Base-by-base conservation (phyloP, 2,888 invertebrate genomes). In the Achlya flavicornis region DNA sequence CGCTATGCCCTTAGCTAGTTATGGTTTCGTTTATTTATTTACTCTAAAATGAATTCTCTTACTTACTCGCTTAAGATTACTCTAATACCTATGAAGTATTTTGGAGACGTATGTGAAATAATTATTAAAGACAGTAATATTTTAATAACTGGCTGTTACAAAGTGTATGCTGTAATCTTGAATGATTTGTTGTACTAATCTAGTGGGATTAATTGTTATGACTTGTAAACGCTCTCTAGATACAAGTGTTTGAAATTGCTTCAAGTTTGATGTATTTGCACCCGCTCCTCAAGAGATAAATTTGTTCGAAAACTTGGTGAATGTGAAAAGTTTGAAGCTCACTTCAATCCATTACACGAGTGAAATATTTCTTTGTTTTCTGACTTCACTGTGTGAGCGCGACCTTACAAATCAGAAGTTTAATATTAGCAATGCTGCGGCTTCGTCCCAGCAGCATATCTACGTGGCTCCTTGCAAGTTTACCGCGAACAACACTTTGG, bases 311-410 rank as follows among this genome's bases (percentile, higher is more conserved):
- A 93, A 92, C 89, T 93, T 90, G 87, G 85, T 89, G 91, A 93
- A 93, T 93, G 93, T 89, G 91, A 91, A 93, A 93, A 93, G 88
- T 93, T 93, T 89, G 87, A 86, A 91, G 90, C 90, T 90, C 88
- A 92, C 92, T 93, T 92, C 93, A 92, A 93, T 93, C 93, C 92
- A 93, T 93, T 93, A 93, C 91, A 89, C 88, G 89, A 90, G 88
- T 93, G 90, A 93, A 92, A 93, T 93, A 92, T 93, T 92, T 92
- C 91, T 93, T 93, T 93, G 93, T 93, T 93, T 92, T 91, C 90
- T 86, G 88, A 81, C 87, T 89, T 80, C 81, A 80, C 81, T 80
- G 82, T 74, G 83, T 81, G 78, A 73, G 74, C 74, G 75, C 77
- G 81, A 87, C 89, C 87, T 87, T 87, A 88, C 89, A 89, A 90